Evolutionary conservation across 2,113 vertebrate genomes (phyloP).

Genomic region (Microtus pennsylvanicus): DNA sequence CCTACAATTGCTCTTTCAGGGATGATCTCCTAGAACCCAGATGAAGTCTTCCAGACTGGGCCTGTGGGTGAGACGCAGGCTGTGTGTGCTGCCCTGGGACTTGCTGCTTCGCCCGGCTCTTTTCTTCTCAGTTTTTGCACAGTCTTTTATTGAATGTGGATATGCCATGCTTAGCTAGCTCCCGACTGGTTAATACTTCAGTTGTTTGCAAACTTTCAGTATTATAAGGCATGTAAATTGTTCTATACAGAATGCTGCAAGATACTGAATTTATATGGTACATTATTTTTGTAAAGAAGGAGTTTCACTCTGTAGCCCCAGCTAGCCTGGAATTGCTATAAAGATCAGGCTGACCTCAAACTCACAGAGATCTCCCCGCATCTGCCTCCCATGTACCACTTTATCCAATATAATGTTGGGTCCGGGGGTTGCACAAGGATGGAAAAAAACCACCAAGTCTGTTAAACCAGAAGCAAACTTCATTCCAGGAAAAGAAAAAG

Average conservation of each 20-base stretch:
- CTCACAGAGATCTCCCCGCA: background rate
- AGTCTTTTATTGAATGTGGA: background rate
- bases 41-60: background rate
- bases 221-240: background rate
- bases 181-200: background rate
- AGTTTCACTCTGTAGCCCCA: background rate
- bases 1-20: slow-evolving; percentile 3
- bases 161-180: background rate
- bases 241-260: background rate
- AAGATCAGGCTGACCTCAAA: background rate
- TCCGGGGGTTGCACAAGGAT: too few relatives aligned
- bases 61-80: background rate
- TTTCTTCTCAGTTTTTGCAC: background rate
- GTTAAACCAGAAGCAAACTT: too few relatives aligned
- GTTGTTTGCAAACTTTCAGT: background rate
- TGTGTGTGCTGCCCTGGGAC: background rate
- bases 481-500: too few relatives aligned
- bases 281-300: background rate
- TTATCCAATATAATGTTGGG: background rate
- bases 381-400: background rate
- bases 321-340: background rate
- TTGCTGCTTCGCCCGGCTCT: background rate
- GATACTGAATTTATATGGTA: background rate
- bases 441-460: too few relatives aligned
- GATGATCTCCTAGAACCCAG: background rate